A percentile compares a stretch with the other conserved stretches of the same genome.
phyloP scores from a whole-genome alignment of 2,888 invertebrate genomes.

The Matsumyia berberina region DNA sequence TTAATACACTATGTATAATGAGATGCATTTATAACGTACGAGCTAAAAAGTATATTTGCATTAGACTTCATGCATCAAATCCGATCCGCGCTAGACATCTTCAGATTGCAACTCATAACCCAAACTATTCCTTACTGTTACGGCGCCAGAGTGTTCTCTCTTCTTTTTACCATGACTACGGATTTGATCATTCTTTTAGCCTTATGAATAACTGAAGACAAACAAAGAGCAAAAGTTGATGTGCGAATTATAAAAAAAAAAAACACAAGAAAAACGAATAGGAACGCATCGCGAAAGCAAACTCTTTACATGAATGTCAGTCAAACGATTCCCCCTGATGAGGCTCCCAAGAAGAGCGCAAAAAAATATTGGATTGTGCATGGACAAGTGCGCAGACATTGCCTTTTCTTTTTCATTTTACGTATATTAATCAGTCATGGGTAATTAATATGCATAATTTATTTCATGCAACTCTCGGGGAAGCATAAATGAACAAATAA shows the following conservation, averaged over 20 bases:
- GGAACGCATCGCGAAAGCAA: slow-evolving; percentile 15
- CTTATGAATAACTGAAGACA: slow-evolving; percentile 23
- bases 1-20: too few species aligned
- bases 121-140: slow-evolving; percentile 14
- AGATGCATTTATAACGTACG: not conserved
- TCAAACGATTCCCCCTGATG: slow-evolving; percentile 33
- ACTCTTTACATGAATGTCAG: slow-evolving; percentile 46
- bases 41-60: slow-evolving; percentile 21
- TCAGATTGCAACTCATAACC: slow-evolving; percentile 22
- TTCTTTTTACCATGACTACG: slow-evolving; percentile 16
- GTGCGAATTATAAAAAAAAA: slow-evolving; percentile 12
- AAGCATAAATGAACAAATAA: slow-evolving; percentile 33
- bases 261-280: not conserved
- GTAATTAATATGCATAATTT: slow-evolving; percentile 71
- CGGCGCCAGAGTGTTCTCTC: slow-evolving; percentile 37
- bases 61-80: slow-evolving; percentile 13
- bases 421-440: slow-evolving; percentile 56
- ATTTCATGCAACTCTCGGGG: slow-evolving; percentile 43
- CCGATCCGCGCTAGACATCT: slow-evolving; percentile 14
- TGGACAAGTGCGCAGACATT: slow-evolving; percentile 43
- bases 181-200: slow-evolving; percentile 38
- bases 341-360: slow-evolving; percentile 17
- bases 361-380: slow-evolving; percentile 25
- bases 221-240: slow-evolving; percentile 25
- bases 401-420: slow-evolving; percentile 25